Base-by-base conservation (phyloP, 1,140 invertebrate species). In the Liolophura sinensis region DNA sequence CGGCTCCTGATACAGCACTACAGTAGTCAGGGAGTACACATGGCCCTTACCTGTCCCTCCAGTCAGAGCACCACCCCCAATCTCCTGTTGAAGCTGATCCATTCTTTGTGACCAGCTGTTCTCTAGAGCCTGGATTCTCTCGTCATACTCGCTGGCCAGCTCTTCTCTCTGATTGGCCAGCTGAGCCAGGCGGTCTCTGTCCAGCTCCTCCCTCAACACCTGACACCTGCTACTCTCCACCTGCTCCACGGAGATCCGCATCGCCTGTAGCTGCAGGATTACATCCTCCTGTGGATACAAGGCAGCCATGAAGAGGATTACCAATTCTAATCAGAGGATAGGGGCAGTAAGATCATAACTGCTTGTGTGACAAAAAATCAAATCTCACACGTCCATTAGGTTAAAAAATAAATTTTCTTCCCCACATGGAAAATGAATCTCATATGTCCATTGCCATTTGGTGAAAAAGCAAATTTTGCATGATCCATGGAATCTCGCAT, bases 171-270 rank as follows among this genome's bases (percentile, higher is more conserved):
- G 60, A 18, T 64, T 51, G 1, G 57, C 31, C 27, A 82, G 25
- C 20, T 69, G 56, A 16, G 55, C 24, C 7, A 71, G 62, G 22
- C 75, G 72, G 48, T 69, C 58, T 54, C 70, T 64, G 55, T 79
- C 71, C n/a, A 75, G 52, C n/a, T 77, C 70, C 1, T 72, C 58
- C 50, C 69, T 61, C 27, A 74, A 62, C 16, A 82, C 51, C 27
- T 77, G 70, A 18, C 72, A 15, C 47, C 75, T 73, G 58, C 72
- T 73, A 16, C 58, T 64, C 66, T 82, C 75, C 9, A 80, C 67
- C 67, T 79, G 76, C 61, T 82, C 78, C 59, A 78, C 55, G 12
- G 77, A 74, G 62, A 75, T 31, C 25, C 68, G 65, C 71, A 80
- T 71, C 7, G 75, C 74, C 54, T 74, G 71, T 47, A 80, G 64